phyloP scores from a whole-genome alignment of 2,888 invertebrate genomes.

The Diarsia rubi region DNA sequence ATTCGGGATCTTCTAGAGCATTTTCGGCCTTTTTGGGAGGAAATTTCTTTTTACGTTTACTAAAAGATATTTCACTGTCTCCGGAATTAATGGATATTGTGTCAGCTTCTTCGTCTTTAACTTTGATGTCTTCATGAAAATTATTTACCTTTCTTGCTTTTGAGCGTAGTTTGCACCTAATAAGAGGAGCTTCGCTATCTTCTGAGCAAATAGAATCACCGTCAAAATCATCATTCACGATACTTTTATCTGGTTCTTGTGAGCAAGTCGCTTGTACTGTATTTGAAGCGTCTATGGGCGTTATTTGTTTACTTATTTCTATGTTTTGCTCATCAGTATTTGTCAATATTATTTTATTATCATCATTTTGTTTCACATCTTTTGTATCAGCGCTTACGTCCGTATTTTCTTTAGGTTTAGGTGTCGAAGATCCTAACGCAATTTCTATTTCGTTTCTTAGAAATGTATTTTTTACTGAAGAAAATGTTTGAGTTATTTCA shows the following conservation, averaged over 20 bases:
- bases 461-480: background rate
- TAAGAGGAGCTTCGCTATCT: constrained; percentile 66
- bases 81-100: constrained; percentile 68
- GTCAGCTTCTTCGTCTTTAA: constrained; percentile 70
- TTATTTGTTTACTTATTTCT: constrained; percentile 3
- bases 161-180: constrained; percentile 64
- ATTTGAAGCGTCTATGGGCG: constrained; percentile 31
- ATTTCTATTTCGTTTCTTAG: constrained; percentile 40
- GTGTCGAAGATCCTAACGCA: constrained; percentile 2
- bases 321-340: background rate
- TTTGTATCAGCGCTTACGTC: background rate
- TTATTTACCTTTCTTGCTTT: constrained; percentile 54
- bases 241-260: constrained; percentile 22
- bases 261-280: constrained; percentile 22
- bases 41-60: constrained; percentile 71
- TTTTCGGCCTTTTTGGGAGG: constrained; percentile 63
- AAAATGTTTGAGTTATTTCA: constrained; percentile 14
- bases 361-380: background rate
- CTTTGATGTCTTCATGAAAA: constrained; percentile 50
- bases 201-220: constrained; percentile 68
- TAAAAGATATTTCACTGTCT: constrained; percentile 72
- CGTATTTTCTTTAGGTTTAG: background rate
- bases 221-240: constrained; percentile 57
- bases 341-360: background rate
- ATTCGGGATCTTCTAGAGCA: constrained; percentile 81